A percentile compares a stretch with the other conserved stretches of the same genome.
Evolutionary conservation across 2,797 vertebrate species (phyloP).

Genomic region (Tauraco hartlaubi): DNA sequence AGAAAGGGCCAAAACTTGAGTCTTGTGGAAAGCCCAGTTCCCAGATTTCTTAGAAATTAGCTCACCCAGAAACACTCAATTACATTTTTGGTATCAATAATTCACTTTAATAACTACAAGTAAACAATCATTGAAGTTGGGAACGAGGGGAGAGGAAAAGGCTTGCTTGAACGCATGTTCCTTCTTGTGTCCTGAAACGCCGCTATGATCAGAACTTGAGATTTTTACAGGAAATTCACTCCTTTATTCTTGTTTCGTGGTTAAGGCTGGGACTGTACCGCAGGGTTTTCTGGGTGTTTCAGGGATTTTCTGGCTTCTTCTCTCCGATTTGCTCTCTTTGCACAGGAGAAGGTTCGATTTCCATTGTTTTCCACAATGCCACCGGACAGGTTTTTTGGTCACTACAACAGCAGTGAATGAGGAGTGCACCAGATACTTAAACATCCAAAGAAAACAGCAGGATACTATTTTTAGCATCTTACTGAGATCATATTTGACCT

Average conservation of each 20-base stretch:
- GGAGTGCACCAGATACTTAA: neutral
- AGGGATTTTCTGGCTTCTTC: neutral
- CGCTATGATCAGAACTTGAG: neutral
- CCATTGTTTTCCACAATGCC: neutral
- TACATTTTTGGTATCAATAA: neutral
- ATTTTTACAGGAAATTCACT: neutral
- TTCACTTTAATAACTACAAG: neutral
- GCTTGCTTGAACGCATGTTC: neutral
- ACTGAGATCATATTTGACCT: neutral
- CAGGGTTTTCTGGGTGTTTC: neutral
- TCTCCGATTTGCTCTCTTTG: neutral
- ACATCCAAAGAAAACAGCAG: neutral
- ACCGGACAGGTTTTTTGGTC: neutral
- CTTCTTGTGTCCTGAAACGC: neutral
- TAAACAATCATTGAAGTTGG: neutral
- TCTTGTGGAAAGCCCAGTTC: neutral
- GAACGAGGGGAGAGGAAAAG: neutral
- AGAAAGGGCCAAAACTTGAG: neutral
- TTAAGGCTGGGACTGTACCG: neutral
- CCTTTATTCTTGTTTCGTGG: neutral
- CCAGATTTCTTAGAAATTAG: neutral
- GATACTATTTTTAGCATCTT: slow-evolving; percentile 2
- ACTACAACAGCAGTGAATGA: neutral
- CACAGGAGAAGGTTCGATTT: neutral
- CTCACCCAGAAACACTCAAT: neutral